Conservation (phyloP, 2,113 vertebrate species). For the Cryptotis parvus region DNA sequence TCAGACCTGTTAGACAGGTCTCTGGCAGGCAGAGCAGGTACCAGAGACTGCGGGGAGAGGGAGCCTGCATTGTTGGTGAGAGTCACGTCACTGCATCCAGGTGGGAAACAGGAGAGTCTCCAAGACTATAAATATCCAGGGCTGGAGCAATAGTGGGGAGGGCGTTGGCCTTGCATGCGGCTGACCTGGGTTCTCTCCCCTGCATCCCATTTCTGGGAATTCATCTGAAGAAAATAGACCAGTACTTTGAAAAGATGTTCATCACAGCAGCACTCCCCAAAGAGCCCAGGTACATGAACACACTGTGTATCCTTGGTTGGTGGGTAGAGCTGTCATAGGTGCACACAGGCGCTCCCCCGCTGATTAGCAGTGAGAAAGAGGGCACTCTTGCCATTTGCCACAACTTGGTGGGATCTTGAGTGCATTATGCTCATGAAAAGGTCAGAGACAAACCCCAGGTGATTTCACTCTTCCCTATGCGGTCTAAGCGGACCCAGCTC, state of each 20-base stretch:
- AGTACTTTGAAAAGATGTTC: background rate
- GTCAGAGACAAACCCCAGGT: background rate
- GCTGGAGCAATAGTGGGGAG: no score
- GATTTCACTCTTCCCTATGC: background rate
- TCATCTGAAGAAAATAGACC: background rate
- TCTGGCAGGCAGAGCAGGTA: background rate
- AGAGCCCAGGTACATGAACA: background rate
- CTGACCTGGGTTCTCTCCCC: no score
- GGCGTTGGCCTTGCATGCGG: no score
- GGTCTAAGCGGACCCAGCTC: background rate
- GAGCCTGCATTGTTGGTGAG: background rate
- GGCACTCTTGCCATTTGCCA: background rate
- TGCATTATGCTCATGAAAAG: background rate
- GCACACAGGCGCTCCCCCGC: background rate
- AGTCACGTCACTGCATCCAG: background rate
- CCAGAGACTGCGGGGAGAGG: background rate
- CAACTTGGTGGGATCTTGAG: background rate
- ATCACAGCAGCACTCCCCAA: background rate
- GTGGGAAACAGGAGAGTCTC: background rate
- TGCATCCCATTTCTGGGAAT: background rate
- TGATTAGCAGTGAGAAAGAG: background rate
- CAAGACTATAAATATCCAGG: background rate
- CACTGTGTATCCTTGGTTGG: no score
- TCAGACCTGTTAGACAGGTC: background rate
- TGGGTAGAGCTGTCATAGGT: no score